Evolutionary conservation across 1,140 invertebrate species (phyloP).

Genomic region (Teleogryllus occipitalis): DNA sequence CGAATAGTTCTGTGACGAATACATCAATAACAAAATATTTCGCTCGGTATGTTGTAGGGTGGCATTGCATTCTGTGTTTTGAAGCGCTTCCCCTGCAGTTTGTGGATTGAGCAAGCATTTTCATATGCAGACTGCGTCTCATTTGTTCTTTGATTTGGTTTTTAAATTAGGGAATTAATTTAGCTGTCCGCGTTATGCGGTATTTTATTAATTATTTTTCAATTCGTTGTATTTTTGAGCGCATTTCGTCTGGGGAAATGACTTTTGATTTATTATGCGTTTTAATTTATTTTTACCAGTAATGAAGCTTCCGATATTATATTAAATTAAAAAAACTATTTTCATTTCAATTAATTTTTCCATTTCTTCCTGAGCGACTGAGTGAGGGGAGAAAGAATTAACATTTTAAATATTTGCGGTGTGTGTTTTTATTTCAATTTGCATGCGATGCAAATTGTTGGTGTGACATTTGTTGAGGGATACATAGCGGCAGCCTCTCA

Average conservation of each 20-base stretch:
- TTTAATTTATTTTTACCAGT: constrained; percentile 1
- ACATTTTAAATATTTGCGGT: background rate
- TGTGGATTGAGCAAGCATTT: background rate
- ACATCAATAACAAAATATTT: no score
- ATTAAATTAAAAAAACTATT: background rate
- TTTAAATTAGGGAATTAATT: background rate
- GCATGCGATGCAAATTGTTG: background rate
- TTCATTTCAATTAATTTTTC: background rate
- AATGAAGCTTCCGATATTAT: background rate
- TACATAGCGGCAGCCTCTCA: no score
- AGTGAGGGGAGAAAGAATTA: background rate
- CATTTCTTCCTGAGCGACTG: background rate
- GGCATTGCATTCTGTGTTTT: background rate
- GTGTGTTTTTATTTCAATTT: background rate
- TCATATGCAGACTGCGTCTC: background rate
- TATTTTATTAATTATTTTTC: constrained; percentile 3
- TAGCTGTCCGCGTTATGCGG: background rate
- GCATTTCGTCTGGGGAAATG: background rate
- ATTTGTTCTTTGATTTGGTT: constrained; percentile 5
- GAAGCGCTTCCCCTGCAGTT: background rate
- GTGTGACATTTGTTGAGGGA: no score
- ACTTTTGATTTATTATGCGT: background rate
- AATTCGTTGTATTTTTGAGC: background rate
- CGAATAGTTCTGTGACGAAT: no score
- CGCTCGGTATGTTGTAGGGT: no score